Conservation (phyloP, 2,888 invertebrate genomes). For the Macrosiphum euphorbiae region DNA sequence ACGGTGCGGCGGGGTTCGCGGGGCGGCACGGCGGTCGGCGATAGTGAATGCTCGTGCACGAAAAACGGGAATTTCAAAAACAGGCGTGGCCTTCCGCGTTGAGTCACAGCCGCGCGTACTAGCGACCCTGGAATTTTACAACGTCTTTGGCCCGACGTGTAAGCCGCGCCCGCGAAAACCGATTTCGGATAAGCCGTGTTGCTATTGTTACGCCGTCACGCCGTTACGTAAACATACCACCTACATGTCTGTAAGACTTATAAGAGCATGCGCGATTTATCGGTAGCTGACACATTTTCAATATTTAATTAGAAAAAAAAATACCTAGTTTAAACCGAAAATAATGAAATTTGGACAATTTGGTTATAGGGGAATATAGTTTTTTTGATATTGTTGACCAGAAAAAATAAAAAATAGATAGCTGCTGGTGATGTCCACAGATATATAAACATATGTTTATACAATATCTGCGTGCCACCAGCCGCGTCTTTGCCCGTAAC, state of each 20-base stretch:
- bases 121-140: neutral
- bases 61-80: slow-evolving; percentile 53
- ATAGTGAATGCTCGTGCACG: slow-evolving; percentile 12
- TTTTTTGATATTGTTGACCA: no score
- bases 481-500: no score
- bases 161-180: slow-evolving; percentile 25
- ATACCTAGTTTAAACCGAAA: no score
- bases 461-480: no score
- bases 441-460: no score
- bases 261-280: no score
- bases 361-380: no score
- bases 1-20: neutral
- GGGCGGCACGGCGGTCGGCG: neutral
- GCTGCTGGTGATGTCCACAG: no score
- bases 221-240: neutral
- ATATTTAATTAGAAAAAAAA: no score
- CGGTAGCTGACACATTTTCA: no score
- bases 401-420: no score
- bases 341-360: no score
- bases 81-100: slow-evolving; percentile 56
- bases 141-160: slow-evolving; percentile 32
- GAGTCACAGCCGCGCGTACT: neutral
- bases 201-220: neutral
- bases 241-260: neutral
- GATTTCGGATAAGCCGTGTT: neutral